Conservation (phyloP, 2,888 invertebrate species). For the Oscheius onirici region DNA sequence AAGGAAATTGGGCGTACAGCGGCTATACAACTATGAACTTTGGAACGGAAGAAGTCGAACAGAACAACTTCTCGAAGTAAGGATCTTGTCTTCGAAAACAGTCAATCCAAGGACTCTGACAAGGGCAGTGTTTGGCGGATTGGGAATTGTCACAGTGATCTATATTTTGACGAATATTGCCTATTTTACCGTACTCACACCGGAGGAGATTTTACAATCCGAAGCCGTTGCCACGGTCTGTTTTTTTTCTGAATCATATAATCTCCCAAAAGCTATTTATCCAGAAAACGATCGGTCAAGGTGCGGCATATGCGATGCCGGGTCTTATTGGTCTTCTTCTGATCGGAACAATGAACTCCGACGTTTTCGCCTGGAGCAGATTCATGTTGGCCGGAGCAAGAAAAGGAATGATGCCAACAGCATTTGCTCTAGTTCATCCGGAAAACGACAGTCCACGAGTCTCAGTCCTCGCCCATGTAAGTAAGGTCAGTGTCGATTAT, state of each 20-base stretch:
- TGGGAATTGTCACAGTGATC: slow-evolving; percentile 41
- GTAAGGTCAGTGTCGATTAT: neutral
- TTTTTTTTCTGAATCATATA: no score
- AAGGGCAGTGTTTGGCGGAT: slow-evolving; percentile 43
- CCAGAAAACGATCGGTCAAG: slow-evolving; percentile 46
- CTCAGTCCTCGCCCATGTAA: slow-evolving; percentile 46
- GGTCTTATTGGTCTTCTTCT: slow-evolving; percentile 48
- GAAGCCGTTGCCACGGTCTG: slow-evolving; percentile 52
- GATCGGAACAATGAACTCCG: slow-evolving; percentile 50
- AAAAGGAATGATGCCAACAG: slow-evolving; percentile 50
- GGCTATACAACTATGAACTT: slow-evolving; percentile 54
- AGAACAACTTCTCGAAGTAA: slow-evolving; percentile 43
- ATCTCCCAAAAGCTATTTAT: slow-evolving; percentile 51
- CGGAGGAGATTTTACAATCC: slow-evolving; percentile 46
- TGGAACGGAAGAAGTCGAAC: slow-evolving; percentile 50
- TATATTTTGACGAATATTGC: slow-evolving; percentile 46
- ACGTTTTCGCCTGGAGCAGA: slow-evolving; percentile 52
- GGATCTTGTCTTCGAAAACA: neutral
- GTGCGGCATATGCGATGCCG: slow-evolving; percentile 43
- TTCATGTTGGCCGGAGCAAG: slow-evolving; percentile 52
- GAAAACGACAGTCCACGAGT: slow-evolving; percentile 53
- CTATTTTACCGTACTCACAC: slow-evolving; percentile 49
- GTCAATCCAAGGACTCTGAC: slow-evolving; percentile 37
- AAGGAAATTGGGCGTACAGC: slow-evolving; percentile 53
- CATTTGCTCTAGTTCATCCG: slow-evolving; percentile 47